These are phyloP conservation scores for Yasuhikotakia modesta DNA, from an alignment of 2,797 vertebrate genomes.

Conservation along the genomic window DNA sequence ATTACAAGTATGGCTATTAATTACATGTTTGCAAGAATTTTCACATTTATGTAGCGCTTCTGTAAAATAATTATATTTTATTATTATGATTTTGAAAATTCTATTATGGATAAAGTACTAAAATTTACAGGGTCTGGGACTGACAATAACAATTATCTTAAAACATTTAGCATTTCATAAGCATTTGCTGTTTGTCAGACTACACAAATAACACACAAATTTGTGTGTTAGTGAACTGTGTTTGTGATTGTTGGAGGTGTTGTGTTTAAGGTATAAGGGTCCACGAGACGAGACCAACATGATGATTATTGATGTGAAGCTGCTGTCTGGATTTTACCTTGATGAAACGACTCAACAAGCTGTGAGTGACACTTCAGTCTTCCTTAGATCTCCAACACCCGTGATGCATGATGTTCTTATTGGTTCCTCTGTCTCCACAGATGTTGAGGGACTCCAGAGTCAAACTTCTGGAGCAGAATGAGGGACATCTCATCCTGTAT, in stretches of 20 bases:
- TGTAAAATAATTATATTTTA: too few relatives aligned
- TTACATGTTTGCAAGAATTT: too few relatives aligned
- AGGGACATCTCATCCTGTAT: constrained; percentile 74
- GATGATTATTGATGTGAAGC: constrained; percentile 76
- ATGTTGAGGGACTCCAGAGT: constrained; percentile 57
- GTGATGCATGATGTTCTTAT: neutral
- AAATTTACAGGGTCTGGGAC: too few relatives aligned
- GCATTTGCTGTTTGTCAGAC: neutral
- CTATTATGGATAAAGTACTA: too few relatives aligned
- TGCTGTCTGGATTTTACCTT: constrained; percentile 73
- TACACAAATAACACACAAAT: neutral
- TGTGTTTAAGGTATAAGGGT: constrained; percentile 68
- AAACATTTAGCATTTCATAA: neutral
- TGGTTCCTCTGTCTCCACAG: constrained; percentile 54
- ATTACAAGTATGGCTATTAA: too few relatives aligned
- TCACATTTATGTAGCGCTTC: too few relatives aligned
- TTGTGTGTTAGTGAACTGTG: too few relatives aligned
- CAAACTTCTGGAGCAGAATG: constrained; percentile 72
- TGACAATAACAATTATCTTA: too few relatives aligned
- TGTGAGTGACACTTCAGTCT: constrained; percentile 59
- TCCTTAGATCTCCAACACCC: constrained; percentile 32
- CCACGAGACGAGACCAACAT: constrained; percentile 75
- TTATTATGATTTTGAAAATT: too few relatives aligned
- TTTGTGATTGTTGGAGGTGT: constrained; percentile 5
- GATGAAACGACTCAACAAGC: constrained; percentile 59